These are phyloP conservation scores for Anolis sagrei DNA, from an alignment of 2,113 vertebrate genomes.

Conservation along the genomic window DNA sequence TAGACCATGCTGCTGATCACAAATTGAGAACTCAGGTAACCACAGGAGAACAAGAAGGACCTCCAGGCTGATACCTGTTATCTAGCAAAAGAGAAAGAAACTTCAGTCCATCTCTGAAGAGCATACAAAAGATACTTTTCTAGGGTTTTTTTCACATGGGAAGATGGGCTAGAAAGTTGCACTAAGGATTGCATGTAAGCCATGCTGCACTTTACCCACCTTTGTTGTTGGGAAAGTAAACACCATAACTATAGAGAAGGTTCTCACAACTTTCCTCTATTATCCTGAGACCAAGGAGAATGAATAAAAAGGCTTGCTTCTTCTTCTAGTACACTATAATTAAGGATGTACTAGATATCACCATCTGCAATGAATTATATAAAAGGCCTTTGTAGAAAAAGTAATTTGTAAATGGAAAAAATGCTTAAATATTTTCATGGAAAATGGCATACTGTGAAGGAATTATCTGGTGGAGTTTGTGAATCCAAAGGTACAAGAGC, in stretches of 20 bases:
- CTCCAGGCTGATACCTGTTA: too few species aligned
- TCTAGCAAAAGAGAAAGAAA: too few species aligned
- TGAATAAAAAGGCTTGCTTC: neutral
- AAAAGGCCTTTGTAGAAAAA: slow-evolving; percentile 4
- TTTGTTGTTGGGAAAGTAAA: neutral
- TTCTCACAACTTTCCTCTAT: neutral
- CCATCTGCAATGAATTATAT: neutral
- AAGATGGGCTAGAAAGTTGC: too few species aligned
- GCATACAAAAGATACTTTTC: too few species aligned
- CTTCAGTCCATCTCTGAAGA: too few species aligned
- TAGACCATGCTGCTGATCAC: too few species aligned
- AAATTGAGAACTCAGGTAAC: too few species aligned
- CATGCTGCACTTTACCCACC: too few species aligned
- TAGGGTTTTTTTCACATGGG: too few species aligned
- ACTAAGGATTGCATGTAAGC: too few species aligned
- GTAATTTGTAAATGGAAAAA: neutral
- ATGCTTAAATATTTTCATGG: neutral
- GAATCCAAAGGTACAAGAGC: neutral
- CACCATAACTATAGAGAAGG: neutral
- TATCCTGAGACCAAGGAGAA: neutral
- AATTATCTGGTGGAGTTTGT: neutral
- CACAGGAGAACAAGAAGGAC: too few species aligned
- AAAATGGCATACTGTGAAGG: neutral
- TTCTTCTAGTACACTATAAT: neutral
- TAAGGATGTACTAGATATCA: neutral